Evolutionary conservation across 2,113 vertebrate species (phyloP).

Genomic region (Osmerus mordax): DNA sequence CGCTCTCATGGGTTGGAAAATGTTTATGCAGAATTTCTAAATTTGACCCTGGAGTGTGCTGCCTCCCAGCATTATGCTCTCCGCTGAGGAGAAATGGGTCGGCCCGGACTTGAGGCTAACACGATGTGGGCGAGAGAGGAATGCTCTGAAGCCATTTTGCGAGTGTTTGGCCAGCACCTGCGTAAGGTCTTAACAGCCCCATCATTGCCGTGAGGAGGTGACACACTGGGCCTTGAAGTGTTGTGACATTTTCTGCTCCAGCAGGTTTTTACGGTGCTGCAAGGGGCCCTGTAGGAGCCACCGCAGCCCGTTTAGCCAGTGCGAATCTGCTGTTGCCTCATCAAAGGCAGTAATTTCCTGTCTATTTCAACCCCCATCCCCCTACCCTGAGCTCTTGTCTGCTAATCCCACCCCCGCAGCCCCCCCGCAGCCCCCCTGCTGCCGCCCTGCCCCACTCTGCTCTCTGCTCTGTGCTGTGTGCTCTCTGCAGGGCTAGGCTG

Average conservation of each 20-base stretch:
- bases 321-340: conserved; percentile 80
- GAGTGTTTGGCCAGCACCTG: conserved; percentile 58
- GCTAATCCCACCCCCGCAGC: conserved; percentile 65
- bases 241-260: conserved; percentile 56
- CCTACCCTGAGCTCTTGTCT: conserved; percentile 64
- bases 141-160: conserved; percentile 14
- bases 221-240: conserved; percentile 47
- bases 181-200: conserved; percentile 35
- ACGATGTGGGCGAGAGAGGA: conserved; percentile 31
- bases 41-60: conserved; percentile 19
- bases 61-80: conserved; percentile 20
- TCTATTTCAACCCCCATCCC: conserved; percentile 77
- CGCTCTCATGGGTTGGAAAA: conserved; percentile 25
- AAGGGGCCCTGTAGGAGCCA: conserved; percentile 47
- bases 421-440: conserved; percentile 54
- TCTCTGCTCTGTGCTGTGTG: conserved; percentile 57
- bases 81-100: conserved; percentile 42
- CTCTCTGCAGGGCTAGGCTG: conserved; percentile 28
- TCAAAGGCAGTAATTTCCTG: conserved; percentile 97
- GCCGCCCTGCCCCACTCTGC: conserved; percentile 45
- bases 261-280: conserved; percentile 43
- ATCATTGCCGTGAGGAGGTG: conserved; percentile 43
- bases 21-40: conserved; percentile 23
- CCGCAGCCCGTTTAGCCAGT: conserved; percentile 69
- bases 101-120: conserved; percentile 38